Evolutionary conservation across 2,888 invertebrate genomes (phyloP), one percentile per base, ranked within the genome.

Genomic region (Cremastinae sp.): DNA sequence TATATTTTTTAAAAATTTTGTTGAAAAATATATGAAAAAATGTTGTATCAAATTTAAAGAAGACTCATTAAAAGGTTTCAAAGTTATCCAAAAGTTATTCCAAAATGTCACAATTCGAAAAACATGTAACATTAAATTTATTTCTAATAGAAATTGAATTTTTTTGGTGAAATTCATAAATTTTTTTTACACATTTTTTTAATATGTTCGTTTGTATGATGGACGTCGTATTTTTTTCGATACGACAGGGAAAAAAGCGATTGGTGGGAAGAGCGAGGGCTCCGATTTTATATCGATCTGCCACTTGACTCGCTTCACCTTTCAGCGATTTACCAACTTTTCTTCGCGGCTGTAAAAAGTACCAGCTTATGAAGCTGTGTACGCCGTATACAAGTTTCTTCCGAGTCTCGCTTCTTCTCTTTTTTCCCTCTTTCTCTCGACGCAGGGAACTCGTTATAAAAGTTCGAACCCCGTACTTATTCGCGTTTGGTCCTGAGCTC

Each of bases 251-350:
- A 47, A 54, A 66, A 14, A 58, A 22, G 16, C n/a, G n/a, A n/a
- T n/a, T n/a, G n/a, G n/a, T n/a, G n/a, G n/a, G n/a, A 38, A 54
- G 14, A 45, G 20, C 12, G 28, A 36, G 43, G 51, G 34, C n/a
- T 12, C 12, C 73, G 73, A 54, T 66, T 68, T 38, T n/a, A 56
- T 74, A 62, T 62, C 54, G 68, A 74, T 38, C 18, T 41, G 8
- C 47, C 14, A 49, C 62, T 41, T 51, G 16, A 45, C 12, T 61
- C 54, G 16, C 47, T 56, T 68, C 53, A 54, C 68, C 61, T 18
- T 16, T 18, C 49, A 18, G 18, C 20, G 18, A 51, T 51, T 62
- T 49, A 10, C 5, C 36, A 34, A 62, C 62, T 20, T 62, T 20
- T 41, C 53, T 54, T 53, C 47, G 56, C 12, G 38, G 12, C 20